phyloP scores from a whole-genome alignment of 2,113 vertebrate genomes.

The Bolborhynchus lineola region DNA sequence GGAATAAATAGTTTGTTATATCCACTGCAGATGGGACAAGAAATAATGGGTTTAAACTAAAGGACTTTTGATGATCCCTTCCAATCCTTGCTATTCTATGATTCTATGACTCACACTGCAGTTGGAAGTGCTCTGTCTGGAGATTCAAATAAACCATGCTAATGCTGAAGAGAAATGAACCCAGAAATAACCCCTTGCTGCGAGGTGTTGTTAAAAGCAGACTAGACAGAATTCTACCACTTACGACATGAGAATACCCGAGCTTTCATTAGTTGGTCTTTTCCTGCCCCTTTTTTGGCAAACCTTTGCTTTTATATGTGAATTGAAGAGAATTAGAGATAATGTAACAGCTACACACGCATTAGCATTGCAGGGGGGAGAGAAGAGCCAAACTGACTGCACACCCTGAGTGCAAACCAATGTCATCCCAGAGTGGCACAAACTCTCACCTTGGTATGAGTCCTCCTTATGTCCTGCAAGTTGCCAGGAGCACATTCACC shows the following conservation, averaged over 20 bases:
- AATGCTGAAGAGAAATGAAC: not conserved
- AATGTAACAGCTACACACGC: not conserved
- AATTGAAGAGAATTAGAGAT: not conserved
- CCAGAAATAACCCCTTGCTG: not conserved
- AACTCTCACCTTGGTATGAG: not conserved
- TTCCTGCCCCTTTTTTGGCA: not conserved
- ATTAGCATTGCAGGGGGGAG: not conserved
- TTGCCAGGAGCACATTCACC: not conserved
- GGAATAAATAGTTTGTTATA: not conserved
- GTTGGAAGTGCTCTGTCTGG: not conserved
- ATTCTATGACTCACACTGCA: not conserved
- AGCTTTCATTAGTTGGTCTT: not conserved
- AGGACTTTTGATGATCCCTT: not conserved
- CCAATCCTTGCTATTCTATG: not conserved
- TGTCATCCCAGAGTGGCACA: not conserved
- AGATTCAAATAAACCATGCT: not conserved
- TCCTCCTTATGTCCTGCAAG: not conserved
- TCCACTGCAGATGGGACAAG: not conserved
- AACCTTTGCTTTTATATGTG: not conserved
- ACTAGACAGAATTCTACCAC: not conserved
- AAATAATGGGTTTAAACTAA: not conserved
- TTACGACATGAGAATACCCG: not conserved
- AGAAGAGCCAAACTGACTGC: not conserved
- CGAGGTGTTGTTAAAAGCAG: not conserved
- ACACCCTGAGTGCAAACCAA: not conserved